Base-by-base conservation (phyloP, 2,113 vertebrate genomes). In the Cyprinodon tularosa region DNA sequence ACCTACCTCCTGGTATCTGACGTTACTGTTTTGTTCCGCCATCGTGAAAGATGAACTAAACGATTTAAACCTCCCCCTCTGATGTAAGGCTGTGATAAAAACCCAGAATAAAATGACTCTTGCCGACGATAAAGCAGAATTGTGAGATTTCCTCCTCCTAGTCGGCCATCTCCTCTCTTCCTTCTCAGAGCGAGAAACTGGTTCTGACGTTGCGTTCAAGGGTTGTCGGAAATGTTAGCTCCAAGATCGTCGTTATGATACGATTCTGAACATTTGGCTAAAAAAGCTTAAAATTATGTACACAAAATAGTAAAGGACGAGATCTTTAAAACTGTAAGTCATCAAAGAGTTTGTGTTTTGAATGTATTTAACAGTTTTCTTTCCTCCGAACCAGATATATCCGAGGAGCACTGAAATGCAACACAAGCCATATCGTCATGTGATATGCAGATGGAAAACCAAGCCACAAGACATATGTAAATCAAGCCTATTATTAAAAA, bases 1-100 rank as follows among this genome's bases (percentile, higher is more conserved):
- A 75, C 88, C 59, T 86, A 95, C 94, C 93, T 94, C 94, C 71
- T 94, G 93, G 77, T 95, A 95, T 81, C 93, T 90, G 63, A 92
- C 90, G 84, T 77, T 90, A 67, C 82, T 92, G 86, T 89, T 94
- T 78, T 89, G 92, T 82, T 94, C 94, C 14, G 93, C 89, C 94
- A 95, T 95, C 22, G 50, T 88, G 74, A 45, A 84, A 76, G 61
- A 78, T 68, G 62, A 38, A 20, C 6, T 3, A 69, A 50, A 9
- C 72, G 0, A 36, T 48, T 6, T 2, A 3, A 22, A 68, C 4
- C 81, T 66, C 74, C 80, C 66, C 78, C 62, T 66, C 36, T 48
- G 2, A 39, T n/a, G 76, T 62, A 15, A 62, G 53, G n/a, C 7
- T 9, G 15, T 47, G 13, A 72, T 80, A 40, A 60, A n/a, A 71